Evolutionary conservation across 1,140 invertebrate genomes (phyloP).

Genomic region (Drosophila bipectinata): DNA sequence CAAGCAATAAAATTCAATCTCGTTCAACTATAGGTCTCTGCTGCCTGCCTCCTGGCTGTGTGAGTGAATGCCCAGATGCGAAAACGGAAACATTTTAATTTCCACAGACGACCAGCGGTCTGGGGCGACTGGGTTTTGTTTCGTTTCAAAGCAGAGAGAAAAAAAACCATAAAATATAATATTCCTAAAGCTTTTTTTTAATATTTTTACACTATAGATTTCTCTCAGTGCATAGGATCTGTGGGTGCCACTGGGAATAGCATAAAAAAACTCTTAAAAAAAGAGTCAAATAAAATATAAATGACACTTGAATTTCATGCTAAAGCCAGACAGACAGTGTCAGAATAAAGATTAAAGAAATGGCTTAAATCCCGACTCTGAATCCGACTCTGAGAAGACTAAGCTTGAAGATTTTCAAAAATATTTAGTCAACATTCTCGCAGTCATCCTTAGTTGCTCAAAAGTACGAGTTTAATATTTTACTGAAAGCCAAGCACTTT

Average conservation of each 20-base stretch:
- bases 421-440: too few species aligned
- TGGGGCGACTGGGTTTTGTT: slow-evolving; percentile 4
- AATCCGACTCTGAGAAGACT: slow-evolving; percentile 28
- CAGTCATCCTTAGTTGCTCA: too few species aligned
- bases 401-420: not conserved
- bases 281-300: slow-evolving; percentile 58
- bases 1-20: slow-evolving; percentile 72
- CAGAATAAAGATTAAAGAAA: slow-evolving; percentile 9
- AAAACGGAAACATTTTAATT: slow-evolving; percentile 79
- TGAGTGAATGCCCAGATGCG: slow-evolving; percentile 28
- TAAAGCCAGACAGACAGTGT: slow-evolving; percentile 49
- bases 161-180: not conserved
- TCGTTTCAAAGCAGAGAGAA: not conserved
- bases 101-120: slow-evolving; percentile 63
- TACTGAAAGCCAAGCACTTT: not conserved
- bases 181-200: not conserved
- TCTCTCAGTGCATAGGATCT: slow-evolving; percentile 1
- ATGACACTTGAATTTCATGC: slow-evolving; percentile 74
- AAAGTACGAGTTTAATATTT: too few species aligned
- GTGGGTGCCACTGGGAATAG: slow-evolving; percentile 10
- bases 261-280: slow-evolving; percentile 16
- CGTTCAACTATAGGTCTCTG: slow-evolving; percentile 35
- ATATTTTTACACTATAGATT: too few species aligned
- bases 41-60: slow-evolving; percentile 1
- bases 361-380: slow-evolving; percentile 46